phyloP scores from a whole-genome alignment of 2,113 vertebrate genomes.

The Plecturocebus donacophilus region DNA sequence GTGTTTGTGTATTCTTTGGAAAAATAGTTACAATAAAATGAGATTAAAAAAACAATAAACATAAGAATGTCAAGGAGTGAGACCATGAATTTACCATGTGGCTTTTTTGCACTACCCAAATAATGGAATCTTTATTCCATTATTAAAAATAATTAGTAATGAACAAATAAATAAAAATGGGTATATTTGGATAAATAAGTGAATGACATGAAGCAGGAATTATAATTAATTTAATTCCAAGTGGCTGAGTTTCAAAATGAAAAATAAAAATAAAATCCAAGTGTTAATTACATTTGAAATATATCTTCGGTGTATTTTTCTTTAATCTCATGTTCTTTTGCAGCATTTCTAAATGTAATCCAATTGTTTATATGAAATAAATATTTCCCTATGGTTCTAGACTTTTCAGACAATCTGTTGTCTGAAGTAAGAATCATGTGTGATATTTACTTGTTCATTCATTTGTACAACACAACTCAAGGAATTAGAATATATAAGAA shows the following conservation, averaged over 20 bases:
- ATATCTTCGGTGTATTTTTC: neutral
- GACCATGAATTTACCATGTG: too few relatives aligned
- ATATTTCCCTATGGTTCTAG: neutral
- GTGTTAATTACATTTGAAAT: neutral
- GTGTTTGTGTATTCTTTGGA: neutral
- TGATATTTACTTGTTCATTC: neutral
- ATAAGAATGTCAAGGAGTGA: neutral
- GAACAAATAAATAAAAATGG: neutral
- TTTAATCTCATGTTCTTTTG: neutral
- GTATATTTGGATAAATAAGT: neutral
- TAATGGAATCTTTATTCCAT: neutral
- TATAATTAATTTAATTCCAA: neutral
- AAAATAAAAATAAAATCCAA: constrained; percentile 33
- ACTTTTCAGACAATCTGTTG: neutral
- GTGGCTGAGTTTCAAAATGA: neutral
- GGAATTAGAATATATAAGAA: neutral
- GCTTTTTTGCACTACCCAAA: too few relatives aligned
- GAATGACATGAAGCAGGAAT: neutral
- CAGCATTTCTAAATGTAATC: constrained; percentile 14
- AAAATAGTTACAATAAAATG: neutral
- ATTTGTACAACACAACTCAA: constrained; percentile 13
- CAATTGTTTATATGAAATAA: neutral
- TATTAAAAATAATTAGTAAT: constrained; percentile 7
- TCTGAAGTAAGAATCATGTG: neutral
- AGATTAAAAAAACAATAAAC: neutral